phyloP scores from a whole-genome alignment of 2,113 vertebrate genomes.

The Nannospalax galili region DNA sequence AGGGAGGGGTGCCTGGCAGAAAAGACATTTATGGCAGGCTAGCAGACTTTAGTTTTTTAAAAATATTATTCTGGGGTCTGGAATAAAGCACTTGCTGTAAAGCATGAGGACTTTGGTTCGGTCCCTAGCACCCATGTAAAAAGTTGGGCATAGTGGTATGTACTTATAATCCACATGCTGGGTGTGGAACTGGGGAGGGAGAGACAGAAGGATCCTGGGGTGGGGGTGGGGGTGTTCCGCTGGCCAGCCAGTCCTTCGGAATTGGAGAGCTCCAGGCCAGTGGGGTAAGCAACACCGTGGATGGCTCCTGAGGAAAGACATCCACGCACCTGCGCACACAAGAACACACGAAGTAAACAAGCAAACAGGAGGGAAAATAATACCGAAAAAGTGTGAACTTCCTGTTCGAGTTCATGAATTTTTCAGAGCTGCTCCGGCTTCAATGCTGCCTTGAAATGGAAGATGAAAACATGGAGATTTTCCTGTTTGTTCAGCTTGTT shows the following conservation, averaged over 20 bases:
- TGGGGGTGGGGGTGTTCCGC: no score
- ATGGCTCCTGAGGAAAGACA: not conserved
- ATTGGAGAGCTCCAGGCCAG: not conserved
- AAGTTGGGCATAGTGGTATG: not conserved
- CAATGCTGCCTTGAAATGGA: constrained; percentile 32
- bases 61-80: not conserved
- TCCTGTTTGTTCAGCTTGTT: constrained; percentile 65
- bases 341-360: not conserved
- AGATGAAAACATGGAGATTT: constrained; percentile 27
- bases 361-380: not conserved
- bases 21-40: not conserved
- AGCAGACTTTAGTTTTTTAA: constrained; percentile 7
- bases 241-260: no score
- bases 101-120: not conserved
- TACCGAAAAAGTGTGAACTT: constrained; percentile 1
- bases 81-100: not conserved
- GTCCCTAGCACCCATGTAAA: not conserved
- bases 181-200: not conserved
- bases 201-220: not conserved
- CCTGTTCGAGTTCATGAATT: not conserved
- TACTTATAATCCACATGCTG: not conserved
- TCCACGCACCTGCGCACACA: no score
- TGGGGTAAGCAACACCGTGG: not conserved
- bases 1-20: not conserved
- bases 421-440: constrained; percentile 38